A percentile compares a stretch with the other conserved stretches of the same genome.
These are phyloP conservation scores for Meleagris gallopavo DNA, from an alignment of 2,113 vertebrate species.

Conservation along the genomic window DNA sequence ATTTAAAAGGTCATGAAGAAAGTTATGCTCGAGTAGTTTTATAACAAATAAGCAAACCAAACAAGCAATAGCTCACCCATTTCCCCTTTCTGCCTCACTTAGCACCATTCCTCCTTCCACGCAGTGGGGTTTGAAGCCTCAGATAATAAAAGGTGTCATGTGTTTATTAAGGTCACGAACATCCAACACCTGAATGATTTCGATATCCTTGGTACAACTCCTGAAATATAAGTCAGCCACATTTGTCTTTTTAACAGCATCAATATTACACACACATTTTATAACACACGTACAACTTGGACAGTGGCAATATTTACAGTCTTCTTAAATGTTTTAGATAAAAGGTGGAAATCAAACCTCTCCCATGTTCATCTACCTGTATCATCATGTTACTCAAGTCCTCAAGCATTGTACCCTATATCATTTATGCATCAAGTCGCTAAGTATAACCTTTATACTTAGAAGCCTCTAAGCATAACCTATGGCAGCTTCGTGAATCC, in stretches of 20 bases:
- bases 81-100: slow-evolving; percentile 39
- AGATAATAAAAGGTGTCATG: slow-evolving; percentile 19
- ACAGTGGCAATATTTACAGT: background rate
- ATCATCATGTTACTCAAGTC: background rate
- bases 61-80: slow-evolving; percentile 22
- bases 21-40: slow-evolving; percentile 47
- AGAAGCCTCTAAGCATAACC: background rate
- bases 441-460: background rate
- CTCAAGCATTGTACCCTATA: background rate
- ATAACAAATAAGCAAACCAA: slow-evolving; percentile 56
- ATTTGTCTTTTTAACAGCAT: background rate
- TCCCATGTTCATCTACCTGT: background rate
- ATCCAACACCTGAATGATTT: background rate
- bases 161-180: slow-evolving; percentile 39
- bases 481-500: background rate
- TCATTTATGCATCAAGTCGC: background rate
- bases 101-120: background rate
- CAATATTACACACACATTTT: background rate
- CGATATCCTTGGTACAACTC: background rate
- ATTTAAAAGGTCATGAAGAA: slow-evolving; percentile 60
- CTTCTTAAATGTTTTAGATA: background rate
- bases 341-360: background rate
- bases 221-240: background rate
- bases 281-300: background rate
- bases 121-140: background rate